Conservation (phyloP, 1,140 invertebrate genomes). For the Sarcophaga peregrina region DNA sequence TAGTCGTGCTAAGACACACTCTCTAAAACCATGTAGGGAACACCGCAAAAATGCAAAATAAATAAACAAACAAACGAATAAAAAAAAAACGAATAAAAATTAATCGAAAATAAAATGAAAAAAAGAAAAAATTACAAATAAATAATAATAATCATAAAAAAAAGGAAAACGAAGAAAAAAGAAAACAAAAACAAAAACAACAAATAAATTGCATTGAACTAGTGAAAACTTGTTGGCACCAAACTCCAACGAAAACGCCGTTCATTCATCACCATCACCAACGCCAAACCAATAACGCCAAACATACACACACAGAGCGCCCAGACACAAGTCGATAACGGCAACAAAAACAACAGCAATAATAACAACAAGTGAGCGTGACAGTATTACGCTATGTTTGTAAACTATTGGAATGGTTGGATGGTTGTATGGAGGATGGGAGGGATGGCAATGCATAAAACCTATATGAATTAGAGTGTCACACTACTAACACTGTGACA, state of each 20-base stretch:
- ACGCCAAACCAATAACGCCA: neutral
- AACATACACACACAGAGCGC: neutral
- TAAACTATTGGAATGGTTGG: no score
- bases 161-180: neutral
- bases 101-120: no score
- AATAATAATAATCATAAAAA: no score
- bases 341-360: neutral
- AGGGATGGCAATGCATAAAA: neutral
- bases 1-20: neutral
- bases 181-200: neutral
- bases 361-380: neutral
- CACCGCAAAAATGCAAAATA: neutral
- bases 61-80: no score
- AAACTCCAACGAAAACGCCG: neutral
- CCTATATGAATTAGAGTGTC: neutral
- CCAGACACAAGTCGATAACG: neutral
- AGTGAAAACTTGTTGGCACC: conserved; percentile 20
- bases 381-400: no score
- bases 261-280: neutral
- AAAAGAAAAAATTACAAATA: no score
- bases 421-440: no score
- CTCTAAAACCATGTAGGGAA: neutral
- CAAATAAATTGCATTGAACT: conserved; percentile 10
- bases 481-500: conserved; percentile 20
- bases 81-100: no score